phyloP scores from a whole-genome alignment of 2,797 vertebrate species.

The Darevskia nairensis region DNA sequence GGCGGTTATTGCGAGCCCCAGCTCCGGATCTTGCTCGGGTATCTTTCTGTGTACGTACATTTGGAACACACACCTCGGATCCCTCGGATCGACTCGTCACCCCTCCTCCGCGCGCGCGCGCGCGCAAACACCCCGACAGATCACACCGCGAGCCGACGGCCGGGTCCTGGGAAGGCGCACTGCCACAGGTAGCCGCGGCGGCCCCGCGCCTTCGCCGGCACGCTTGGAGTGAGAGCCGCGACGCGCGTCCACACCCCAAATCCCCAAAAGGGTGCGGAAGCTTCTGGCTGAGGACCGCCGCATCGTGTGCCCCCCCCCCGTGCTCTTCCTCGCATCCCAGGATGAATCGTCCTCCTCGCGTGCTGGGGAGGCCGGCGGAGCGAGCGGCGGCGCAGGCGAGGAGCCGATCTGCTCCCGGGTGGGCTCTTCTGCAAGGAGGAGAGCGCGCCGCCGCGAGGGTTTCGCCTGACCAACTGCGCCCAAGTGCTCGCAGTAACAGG shows the following conservation, averaged over 20 bases:
- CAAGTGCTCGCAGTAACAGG: background rate
- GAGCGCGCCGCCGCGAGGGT: background rate
- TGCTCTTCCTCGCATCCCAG: background rate
- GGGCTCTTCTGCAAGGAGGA: background rate
- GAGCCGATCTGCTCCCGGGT: background rate
- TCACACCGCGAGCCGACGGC: background rate
- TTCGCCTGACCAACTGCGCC: background rate
- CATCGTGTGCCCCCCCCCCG: background rate
- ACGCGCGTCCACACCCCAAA: background rate
- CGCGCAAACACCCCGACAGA: background rate
- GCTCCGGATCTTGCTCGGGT: background rate
- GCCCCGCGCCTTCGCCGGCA: background rate
- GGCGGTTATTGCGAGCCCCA: no score
- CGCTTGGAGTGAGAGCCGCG: background rate
- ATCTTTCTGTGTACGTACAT: no score
- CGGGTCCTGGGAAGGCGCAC: background rate
- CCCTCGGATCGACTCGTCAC: background rate
- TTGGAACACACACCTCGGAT: no score
- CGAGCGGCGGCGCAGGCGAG: background rate
- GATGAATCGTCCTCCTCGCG: background rate
- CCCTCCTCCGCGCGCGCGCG: no score
- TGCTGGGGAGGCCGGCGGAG: constrained; percentile 7
- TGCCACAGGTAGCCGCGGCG: constrained; percentile 23
- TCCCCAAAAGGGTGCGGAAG: background rate
- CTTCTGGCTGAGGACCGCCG: background rate